Base-by-base conservation (phyloP, 2,888 invertebrate genomes). In the Ornithoptera priamus region DNA sequence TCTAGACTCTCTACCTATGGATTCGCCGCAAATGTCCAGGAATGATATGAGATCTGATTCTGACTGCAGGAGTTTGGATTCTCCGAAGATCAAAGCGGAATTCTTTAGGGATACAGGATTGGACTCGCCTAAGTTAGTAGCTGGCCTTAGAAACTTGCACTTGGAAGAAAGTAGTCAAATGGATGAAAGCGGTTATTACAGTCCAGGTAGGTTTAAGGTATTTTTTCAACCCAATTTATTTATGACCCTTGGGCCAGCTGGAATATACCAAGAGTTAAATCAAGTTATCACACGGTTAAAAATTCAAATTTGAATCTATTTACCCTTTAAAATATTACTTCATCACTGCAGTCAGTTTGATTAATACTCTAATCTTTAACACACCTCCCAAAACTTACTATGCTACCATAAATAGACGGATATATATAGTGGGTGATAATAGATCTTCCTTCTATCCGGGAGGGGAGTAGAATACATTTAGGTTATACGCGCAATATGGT, bases 101-200 rank as follows among this genome's bases (percentile, higher is more conserved):
- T 90, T 86, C 76, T 92, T 85, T 72, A 85, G 89, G 70, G 90
- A 92, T 62, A 82, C 81, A 0, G 87, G 81, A 0, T 71, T 92
- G 70, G 92, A 92, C 74, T 91, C 91, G 0, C 92, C 92, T 0
- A 89, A 85, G 69, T 71, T 92, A 67, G 90, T 90, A 6, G 88
- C 88, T 15, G 90, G 91, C 1, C 71, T 92, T 69, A 85, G 91
- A 77, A 90, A 90, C 65, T 68, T 92, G 61, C 92, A 91, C 77
- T 76, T 92, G 75, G 92, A 92, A 75, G 92, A 92, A 58, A 86
- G 84, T 62, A 91, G 88, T 72, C 92, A 92, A 78, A 92, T 92
- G 92, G 92, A 92, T 73, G 92, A 92, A 75, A 92, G 92, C 72
- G 92, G 92, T 36, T 92, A 92, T 75, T 92, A 92, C 62, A 92